These are phyloP conservation scores for Brenthis daphne DNA, from an alignment of 2,888 invertebrate species.

Conservation along the genomic window DNA sequence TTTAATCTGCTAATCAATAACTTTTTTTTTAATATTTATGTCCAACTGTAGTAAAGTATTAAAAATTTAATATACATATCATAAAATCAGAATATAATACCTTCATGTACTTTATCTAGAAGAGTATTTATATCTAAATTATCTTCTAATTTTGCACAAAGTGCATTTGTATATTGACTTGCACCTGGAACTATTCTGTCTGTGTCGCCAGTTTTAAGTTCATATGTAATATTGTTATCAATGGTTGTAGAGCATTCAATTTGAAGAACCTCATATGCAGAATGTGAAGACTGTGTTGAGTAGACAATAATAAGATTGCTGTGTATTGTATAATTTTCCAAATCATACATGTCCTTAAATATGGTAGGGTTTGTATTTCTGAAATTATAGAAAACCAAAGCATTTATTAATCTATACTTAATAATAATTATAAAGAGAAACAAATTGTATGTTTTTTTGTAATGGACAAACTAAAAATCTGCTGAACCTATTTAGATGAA, in stretches of 20 bases:
- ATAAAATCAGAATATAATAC: constrained; percentile 47
- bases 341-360: constrained; percentile 52
- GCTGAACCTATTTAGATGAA: no score
- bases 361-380: constrained; percentile 60
- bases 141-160: constrained; percentile 66
- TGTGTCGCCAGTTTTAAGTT: constrained; percentile 61
- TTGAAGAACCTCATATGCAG: constrained; percentile 70
- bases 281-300: constrained; percentile 62
- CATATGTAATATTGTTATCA: constrained; percentile 59
- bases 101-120: constrained; percentile 75
- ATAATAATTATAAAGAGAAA: no score
- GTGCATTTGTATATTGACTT: constrained; percentile 69
- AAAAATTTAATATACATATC: not conserved
- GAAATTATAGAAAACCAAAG: constrained; percentile 39
- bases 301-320: constrained; percentile 71
- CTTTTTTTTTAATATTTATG: no score
- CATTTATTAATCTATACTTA: no score
- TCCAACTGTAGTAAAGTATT: not conserved
- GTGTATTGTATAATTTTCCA: constrained; percentile 64
- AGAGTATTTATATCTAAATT: constrained; percentile 69
- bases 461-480: no score
- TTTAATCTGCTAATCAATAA: no score
- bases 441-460: no score
- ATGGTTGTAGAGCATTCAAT: constrained; percentile 66
- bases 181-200: constrained; percentile 60